A percentile compares a stretch with the other conserved stretches of the same genome.
Conservation (phyloP, 2,113 vertebrate genomes). For the Grammomys dolichurus region DNA sequence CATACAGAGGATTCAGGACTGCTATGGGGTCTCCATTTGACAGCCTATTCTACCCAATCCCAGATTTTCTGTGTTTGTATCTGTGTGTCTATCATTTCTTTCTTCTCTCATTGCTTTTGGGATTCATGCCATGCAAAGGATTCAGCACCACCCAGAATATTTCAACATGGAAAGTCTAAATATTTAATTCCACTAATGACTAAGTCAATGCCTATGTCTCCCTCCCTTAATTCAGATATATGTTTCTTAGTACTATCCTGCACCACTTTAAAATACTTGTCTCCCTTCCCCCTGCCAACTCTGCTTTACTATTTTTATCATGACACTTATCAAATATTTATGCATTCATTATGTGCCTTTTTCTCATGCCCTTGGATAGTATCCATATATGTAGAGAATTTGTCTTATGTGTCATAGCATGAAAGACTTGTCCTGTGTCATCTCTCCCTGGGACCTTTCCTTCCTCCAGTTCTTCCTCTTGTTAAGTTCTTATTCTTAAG, state of each 20-base stretch:
- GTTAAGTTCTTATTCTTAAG: not conserved
- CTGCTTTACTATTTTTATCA: constrained; percentile 2
- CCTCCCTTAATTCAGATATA: not conserved
- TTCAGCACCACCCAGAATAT: constrained; percentile 34
- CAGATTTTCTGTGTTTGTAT: not conserved
- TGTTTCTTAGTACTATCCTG: not conserved
- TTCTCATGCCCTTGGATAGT: not conserved
- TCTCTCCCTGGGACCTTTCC: not conserved
- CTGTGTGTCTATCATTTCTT: not conserved
- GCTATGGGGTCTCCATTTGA: not conserved
- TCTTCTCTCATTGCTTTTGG: not conserved
- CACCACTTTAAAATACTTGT: constrained; percentile 23
- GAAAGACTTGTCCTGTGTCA: not conserved
- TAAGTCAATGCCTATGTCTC: constrained; percentile 5
- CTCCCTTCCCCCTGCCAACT: not conserved
- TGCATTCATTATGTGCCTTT: not conserved
- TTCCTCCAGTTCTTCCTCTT: not conserved
- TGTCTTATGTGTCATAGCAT: not conserved
- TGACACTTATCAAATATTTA: not conserved
- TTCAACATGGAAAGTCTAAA: constrained; percentile 69
- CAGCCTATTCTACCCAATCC: not conserved
- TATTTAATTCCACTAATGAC: constrained; percentile 81
- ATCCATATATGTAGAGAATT: not conserved
- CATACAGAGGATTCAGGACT: not conserved
- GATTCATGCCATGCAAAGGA: not conserved